These are phyloP conservation scores for Microcebus lehilahytsara DNA, from an alignment of 2,113 vertebrate species.

Conservation along the genomic window DNA sequence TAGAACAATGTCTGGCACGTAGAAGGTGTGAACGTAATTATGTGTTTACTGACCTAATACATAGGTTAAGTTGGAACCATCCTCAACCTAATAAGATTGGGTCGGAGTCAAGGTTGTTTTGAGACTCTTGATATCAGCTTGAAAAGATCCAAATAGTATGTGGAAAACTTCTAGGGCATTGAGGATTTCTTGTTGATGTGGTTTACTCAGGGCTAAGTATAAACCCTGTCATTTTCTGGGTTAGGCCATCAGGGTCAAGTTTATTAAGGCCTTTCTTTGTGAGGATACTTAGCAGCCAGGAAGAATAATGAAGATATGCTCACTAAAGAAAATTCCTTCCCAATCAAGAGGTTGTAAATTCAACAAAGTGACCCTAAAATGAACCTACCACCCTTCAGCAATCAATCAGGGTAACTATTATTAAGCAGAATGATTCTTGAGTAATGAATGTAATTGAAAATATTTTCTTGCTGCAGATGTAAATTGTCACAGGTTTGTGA, in stretches of 20 bases:
- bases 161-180: neutral
- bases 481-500: conserved; percentile 64
- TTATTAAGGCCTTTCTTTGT: neutral
- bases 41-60: neutral
- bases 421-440: conserved; percentile 45
- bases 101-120: neutral
- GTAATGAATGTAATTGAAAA: conserved; percentile 57
- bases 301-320: neutral
- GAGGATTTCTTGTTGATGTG: neutral
- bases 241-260: neutral
- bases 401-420: neutral
- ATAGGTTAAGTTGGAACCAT: neutral
- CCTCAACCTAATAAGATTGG: neutral
- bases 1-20: neutral
- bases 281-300: neutral
- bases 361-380: neutral
- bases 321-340: neutral
- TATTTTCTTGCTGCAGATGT: conserved; percentile 48
- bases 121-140: neutral
- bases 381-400: neutral
- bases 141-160: neutral
- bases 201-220: neutral
- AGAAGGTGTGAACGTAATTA: neutral
- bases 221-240: neutral
- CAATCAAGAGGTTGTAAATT: neutral